Conservation (phyloP, 2,888 invertebrate species). For the Steinernema hermaphroditum region DNA sequence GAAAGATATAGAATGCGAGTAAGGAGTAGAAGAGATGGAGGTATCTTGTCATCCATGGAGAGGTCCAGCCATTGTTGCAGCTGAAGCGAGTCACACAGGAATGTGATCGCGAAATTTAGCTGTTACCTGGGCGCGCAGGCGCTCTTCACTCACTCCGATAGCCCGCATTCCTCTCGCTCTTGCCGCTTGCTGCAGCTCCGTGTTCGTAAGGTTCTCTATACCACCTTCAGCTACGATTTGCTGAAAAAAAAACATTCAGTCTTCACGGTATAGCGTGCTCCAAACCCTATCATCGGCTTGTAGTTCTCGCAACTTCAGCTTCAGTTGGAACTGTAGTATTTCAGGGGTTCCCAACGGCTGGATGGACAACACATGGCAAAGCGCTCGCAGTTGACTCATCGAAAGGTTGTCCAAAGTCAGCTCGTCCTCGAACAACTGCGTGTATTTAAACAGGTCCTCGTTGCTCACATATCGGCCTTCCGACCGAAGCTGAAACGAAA, state of each 20-base stretch:
- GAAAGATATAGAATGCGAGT: constrained; percentile 87
- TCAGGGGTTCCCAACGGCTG: constrained; percentile 84
- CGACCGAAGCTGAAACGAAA: constrained; percentile 73
- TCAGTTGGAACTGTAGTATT: constrained; percentile 86
- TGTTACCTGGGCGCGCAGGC: constrained; percentile 78
- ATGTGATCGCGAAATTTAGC: too few species aligned
- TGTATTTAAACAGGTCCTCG: constrained; percentile 92
- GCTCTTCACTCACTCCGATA: constrained; percentile 85
- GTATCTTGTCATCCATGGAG: constrained; percentile 89
- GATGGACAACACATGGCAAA: constrained; percentile 85
- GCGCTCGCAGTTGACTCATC: constrained; percentile 83
- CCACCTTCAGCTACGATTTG: constrained; percentile 95
- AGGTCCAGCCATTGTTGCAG: constrained; percentile 91
- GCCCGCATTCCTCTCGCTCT: constrained; percentile 93
- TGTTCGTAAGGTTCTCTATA: constrained; percentile 80
- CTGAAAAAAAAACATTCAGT: too few species aligned
- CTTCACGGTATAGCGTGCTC: too few species aligned
- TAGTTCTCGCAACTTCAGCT: constrained; percentile 87
- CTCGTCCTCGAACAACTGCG: constrained; percentile 80
- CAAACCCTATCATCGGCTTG: constrained; percentile 85
- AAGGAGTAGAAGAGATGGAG: constrained; percentile 85
- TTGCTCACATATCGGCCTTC: constrained; percentile 78
- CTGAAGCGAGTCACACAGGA: constrained; percentile 44
- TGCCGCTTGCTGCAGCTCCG: constrained; percentile 91
- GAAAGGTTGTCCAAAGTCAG: constrained; percentile 92